A percentile compares a stretch with the other conserved stretches of the same genome.
Evolutionary conservation across 2,888 invertebrate species (phyloP).

Genomic region (Onchidella celtica): DNA sequence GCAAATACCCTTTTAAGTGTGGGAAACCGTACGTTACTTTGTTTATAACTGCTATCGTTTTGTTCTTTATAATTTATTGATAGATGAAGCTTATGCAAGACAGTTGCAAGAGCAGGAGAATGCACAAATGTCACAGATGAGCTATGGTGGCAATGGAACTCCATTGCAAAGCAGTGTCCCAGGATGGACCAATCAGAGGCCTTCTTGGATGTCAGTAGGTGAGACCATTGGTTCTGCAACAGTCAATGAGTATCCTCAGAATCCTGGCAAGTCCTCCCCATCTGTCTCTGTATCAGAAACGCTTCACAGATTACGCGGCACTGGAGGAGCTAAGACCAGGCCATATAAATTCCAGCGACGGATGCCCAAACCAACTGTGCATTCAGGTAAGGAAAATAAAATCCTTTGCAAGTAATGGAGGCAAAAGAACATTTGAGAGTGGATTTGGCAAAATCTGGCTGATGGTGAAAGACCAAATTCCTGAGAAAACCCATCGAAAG

Average conservation of each 20-base stretch:
- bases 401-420: no score
- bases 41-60: not conserved
- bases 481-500: no score
- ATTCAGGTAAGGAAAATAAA: conserved; percentile 10
- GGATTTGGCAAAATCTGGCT: no score
- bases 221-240: not conserved
- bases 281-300: conserved; percentile 33
- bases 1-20: no score
- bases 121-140: not conserved
- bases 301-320: conserved; percentile 25
- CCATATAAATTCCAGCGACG: conserved; percentile 35
- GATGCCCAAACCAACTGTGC: not conserved
- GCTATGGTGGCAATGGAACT: no score
- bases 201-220: conserved; percentile 33
- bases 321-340: not conserved
- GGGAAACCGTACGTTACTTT: no score
- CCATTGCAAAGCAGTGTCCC: not conserved
- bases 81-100: conserved; percentile 56
- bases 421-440: no score
- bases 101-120: conserved; percentile 52
- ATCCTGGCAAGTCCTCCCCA: not conserved
- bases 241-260: not conserved
- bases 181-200: conserved; percentile 30
- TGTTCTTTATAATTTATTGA: not conserved
- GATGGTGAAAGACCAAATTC: no score